Evolutionary conservation across 2,113 vertebrate species (phyloP), one percentile per base, ranked within the genome.

Genomic region (Loxodonta africana): DNA sequence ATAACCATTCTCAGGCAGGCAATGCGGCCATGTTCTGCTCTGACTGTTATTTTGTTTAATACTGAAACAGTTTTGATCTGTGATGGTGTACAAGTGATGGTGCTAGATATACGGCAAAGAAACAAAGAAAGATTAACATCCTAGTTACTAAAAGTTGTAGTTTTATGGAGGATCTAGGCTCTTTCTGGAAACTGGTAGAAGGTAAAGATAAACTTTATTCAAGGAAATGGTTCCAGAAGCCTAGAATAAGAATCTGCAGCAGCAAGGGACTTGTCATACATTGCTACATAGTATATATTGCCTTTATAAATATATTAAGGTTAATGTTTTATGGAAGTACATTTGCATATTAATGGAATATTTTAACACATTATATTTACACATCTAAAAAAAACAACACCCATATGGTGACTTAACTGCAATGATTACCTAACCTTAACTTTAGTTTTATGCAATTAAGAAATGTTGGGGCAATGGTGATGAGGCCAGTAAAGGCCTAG

Each of bases 31-130:
- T 8, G 0, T 71, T 90, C 30, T 57, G 18, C 44, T 37, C 11
- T 51, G 20, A 74, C 74, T 97, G 21, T 88, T 57, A 81, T 63
- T 86, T 95, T 88, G 48, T 86, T 44, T 65, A 83, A 87, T 63
- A 63, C 30, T 51, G 37, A 95, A 95, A 83, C 20, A n/a, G 78
- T 88, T 88, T 88, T 90, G 78, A 48, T 62, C n/a, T 63, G 3
- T 33, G 60, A 44, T 77, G 30, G 9, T 12, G 0, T 65, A 41
- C 23, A 95, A 77, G 15, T 87, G 46, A 48, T 87, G 41, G 48
- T 90, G 14, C 2, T 90, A 78, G 81, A 37, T 26, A 57, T 17
- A 26, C 4, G 63, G 5, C 8, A 67, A 90, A 96, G 48, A 92
- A 69, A 69, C 71, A 83, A 88, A 44, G 10, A 83, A 88, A 44